These are phyloP conservation scores for Sialia sialis DNA, from an alignment of 2,113 vertebrate genomes.

Conservation along the genomic window DNA sequence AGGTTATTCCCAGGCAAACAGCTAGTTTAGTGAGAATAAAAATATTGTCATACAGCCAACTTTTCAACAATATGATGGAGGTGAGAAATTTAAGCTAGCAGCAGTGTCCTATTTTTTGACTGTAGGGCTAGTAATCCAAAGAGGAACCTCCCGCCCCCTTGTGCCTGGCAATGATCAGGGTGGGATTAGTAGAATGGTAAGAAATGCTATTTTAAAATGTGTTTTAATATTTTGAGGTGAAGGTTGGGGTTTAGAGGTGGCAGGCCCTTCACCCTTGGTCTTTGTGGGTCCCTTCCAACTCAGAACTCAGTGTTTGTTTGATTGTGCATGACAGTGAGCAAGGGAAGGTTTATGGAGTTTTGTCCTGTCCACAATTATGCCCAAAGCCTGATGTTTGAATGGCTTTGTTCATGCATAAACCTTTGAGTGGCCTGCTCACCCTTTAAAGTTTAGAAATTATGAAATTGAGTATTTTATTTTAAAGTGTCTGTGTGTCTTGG, in stretches of 20 bases:
- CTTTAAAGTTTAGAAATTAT: background rate
- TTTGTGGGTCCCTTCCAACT: background rate
- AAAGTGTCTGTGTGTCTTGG: background rate
- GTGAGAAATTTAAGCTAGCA: background rate
- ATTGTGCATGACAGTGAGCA: accelerated
- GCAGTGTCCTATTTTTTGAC: background rate
- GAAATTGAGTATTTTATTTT: background rate
- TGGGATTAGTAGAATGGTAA: background rate
- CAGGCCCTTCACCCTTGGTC: background rate
- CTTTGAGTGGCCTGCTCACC: background rate
- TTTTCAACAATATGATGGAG: background rate
- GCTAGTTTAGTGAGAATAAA: background rate
- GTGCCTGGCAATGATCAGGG: background rate
- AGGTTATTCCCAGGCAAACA: background rate
- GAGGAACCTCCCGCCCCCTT: background rate
- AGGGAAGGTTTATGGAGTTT: background rate
- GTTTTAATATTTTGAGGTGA: background rate
- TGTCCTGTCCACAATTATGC: background rate
- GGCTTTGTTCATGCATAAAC: background rate
- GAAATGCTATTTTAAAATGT: background rate
- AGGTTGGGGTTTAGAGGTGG: accelerated
- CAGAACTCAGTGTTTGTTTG: background rate
- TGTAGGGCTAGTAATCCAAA: background rate
- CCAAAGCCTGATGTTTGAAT: accelerated
- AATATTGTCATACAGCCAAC: background rate